A percentile compares a stretch with the other conserved stretches of the same genome.
Evolutionary conservation across 2,888 invertebrate species (phyloP).

Genomic region (Loripinus fragilis): DNA sequence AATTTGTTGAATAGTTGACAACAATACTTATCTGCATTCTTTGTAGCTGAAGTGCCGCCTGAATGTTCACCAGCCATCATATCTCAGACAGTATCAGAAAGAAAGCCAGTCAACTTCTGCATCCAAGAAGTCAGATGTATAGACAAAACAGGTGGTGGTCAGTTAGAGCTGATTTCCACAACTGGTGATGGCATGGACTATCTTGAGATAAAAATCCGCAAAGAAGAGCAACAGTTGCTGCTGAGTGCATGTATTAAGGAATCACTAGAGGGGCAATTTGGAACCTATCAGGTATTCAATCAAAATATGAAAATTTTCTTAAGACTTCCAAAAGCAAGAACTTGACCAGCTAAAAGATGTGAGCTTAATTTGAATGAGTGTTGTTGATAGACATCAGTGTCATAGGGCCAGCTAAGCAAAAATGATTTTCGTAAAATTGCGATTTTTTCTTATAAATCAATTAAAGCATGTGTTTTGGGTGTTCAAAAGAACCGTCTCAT

Average conservation of each 20-base stretch:
- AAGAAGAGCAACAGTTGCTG: constrained; percentile 18
- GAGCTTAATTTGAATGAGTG: too few relatives aligned
- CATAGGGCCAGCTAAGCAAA: too few relatives aligned
- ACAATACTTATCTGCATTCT: too few relatives aligned
- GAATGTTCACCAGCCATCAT: constrained; percentile 31
- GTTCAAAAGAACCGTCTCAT: too few relatives aligned
- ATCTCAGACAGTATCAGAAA: constrained; percentile 26
- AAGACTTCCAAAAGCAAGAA: too few relatives aligned
- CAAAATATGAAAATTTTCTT: too few relatives aligned
- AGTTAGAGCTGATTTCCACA: background rate
- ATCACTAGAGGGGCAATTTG: constrained; percentile 33
- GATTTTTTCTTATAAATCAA: too few relatives aligned
- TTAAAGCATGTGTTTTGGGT: too few relatives aligned
- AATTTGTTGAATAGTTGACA: too few relatives aligned
- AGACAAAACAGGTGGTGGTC: constrained; percentile 29
- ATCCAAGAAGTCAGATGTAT: constrained; percentile 43
- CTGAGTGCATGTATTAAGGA: constrained; percentile 43
- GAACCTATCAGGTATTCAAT: constrained; percentile 38
- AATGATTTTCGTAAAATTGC: too few relatives aligned
- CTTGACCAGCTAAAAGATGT: too few relatives aligned
- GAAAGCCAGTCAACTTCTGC: constrained; percentile 28
- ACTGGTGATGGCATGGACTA: constrained; percentile 30
- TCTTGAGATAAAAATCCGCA: constrained; percentile 35
- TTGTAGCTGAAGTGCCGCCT: constrained; percentile 38
- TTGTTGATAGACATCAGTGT: too few relatives aligned